phyloP scores from a whole-genome alignment of 2,113 vertebrate species.

The Chroicocephalus ridibundus region DNA sequence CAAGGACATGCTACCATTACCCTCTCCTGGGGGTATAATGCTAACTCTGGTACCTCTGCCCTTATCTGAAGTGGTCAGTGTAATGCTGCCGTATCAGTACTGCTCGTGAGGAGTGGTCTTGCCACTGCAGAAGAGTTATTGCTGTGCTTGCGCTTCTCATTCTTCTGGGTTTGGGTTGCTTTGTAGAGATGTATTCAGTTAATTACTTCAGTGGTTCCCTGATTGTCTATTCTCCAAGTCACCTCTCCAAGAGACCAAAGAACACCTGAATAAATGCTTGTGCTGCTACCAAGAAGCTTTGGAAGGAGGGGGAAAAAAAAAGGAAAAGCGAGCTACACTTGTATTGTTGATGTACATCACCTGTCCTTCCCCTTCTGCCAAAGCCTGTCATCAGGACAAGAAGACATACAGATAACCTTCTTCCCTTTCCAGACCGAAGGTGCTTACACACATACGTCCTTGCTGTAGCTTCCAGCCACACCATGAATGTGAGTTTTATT shows the following conservation, averaged over 20 bases:
- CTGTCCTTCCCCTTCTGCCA: neutral
- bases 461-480: neutral
- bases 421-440: neutral
- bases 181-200: neutral
- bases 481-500: neutral
- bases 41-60: neutral
- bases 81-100: neutral
- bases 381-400: neutral
- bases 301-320: neutral
- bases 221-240: neutral
- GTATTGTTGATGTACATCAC: neutral
- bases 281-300: neutral
- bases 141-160: neutral
- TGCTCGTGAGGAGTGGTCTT: neutral
- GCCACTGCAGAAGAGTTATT: neutral
- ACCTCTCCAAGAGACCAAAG: neutral
- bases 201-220: neutral
- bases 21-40: rapidly evolving
- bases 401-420: neutral
- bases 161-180: neutral
- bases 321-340: neutral
- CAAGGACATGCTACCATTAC: neutral
- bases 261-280: neutral
- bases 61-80: rapidly evolving
- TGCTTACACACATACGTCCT: neutral